These are phyloP conservation scores for Rhimphoctona megacephalus DNA, from an alignment of 2,888 invertebrate genomes.

Conservation along the genomic window DNA sequence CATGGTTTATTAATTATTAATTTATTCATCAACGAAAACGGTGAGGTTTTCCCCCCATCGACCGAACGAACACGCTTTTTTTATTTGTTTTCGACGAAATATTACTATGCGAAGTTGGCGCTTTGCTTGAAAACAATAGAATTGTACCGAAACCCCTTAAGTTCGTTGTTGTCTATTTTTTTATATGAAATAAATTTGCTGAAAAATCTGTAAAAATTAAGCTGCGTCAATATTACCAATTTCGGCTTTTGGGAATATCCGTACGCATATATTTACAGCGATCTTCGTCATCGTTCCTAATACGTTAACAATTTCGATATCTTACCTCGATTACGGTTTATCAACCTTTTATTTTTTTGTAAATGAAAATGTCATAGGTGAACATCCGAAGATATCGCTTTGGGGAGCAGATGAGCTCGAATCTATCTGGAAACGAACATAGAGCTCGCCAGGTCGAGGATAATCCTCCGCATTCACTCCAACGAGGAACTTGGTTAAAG, in stretches of 20 bases:
- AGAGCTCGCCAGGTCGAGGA: slow-evolving; percentile 52
- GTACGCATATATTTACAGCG: not conserved
- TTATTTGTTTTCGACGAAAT: no score
- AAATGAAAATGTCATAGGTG: slow-evolving; percentile 32
- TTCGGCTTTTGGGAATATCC: not conserved
- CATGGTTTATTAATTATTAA: no score
- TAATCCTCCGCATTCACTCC: slow-evolving; percentile 53
- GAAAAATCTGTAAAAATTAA: no score
- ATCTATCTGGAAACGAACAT: slow-evolving; percentile 31
- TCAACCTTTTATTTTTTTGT: not conserved
- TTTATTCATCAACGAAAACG: no score
- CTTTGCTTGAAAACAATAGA: no score
- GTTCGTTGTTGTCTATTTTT: no score
- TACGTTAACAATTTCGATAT: not conserved
- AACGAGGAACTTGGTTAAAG: slow-evolving; percentile 55
- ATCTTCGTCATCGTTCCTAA: not conserved
- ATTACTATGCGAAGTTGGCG: no score
- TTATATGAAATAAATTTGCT: no score
- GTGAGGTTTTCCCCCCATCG: no score
- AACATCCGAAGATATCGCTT: slow-evolving; percentile 1
- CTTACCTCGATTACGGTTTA: not conserved
- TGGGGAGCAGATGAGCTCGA: slow-evolving; percentile 25
- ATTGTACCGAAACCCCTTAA: no score
- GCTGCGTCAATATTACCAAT: not conserved
- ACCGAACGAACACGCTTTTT: no score